Base-by-base conservation (phyloP, 2,113 vertebrate species). In the Dascyllus trimaculatus region DNA sequence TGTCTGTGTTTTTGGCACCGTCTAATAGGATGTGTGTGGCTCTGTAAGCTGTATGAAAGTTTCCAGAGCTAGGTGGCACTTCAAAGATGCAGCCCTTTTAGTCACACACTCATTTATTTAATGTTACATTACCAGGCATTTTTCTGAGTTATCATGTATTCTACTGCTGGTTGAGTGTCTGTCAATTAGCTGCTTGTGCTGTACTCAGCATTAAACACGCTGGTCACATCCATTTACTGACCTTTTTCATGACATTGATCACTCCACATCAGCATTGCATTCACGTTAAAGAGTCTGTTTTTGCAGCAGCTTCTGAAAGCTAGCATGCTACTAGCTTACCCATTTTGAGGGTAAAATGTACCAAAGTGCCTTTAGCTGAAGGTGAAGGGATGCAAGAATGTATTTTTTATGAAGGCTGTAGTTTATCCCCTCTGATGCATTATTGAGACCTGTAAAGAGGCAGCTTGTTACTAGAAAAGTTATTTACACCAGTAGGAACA, bases 401-500 rank as follows among this genome's bases (percentile, higher is more conserved):
- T 65, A 81, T 87, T 58, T 93, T 90, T 92, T 4, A 91, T 89
- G 66, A 86, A 40, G 49, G 21, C 59, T 75, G 61, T 83, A 69
- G 79, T 89, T 86, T 69, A 87, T 63, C 57, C 7, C 66, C 66
- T 87, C 67, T 71, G 80, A 63, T 91, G 54, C 84, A 85, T 93
- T 89, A 88, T 88, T 88, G 83, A 92, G 48, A 63, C 19, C 59
- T 82, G 59, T 75, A 74, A 90, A 88, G 82, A 83, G 72, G 57
- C 52, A 60, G 52, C 79, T 82, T 83, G 75, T 82, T 90, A 78
- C 75, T 46, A 25, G n/a, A 84, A 85, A 79, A 69, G 64, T 80
- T 80, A 84, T 60, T 91, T 91, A 86, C 62, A 86, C 64, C 54
- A 78, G 22, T 15, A 49, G 18, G 21, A 66, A 57, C 52, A 53